Evolutionary conservation across 2,113 vertebrate species (phyloP).

Genomic region (Corvus moneduloides): DNA sequence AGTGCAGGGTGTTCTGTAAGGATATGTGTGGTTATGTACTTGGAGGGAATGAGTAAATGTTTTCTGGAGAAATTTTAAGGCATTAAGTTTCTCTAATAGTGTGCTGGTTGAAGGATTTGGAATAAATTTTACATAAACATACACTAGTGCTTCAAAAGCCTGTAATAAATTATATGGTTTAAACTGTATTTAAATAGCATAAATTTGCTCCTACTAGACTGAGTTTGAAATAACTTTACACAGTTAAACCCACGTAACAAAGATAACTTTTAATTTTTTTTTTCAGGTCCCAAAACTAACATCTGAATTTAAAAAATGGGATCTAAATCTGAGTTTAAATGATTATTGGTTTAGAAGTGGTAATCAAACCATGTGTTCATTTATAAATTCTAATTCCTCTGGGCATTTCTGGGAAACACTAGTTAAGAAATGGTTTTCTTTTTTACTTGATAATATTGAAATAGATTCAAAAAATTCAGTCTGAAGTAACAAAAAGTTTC

Average conservation of each 20-base stretch:
- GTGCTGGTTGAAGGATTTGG: neutral
- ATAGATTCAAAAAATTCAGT: neutral
- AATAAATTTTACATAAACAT: neutral
- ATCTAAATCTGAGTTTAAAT: neutral
- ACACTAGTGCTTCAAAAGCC: neutral
- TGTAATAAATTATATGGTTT: neutral
- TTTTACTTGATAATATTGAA: neutral
- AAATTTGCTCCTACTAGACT: neutral
- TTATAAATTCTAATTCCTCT: neutral
- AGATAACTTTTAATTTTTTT: neutral
- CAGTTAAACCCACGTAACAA: neutral
- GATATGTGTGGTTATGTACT: neutral
- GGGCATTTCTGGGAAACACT: neutral
- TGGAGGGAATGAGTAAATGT: neutral
- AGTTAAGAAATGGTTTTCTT: neutral
- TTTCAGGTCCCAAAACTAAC: neutral
- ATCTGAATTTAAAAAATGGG: neutral
- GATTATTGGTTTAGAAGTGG: neutral
- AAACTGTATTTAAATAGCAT: neutral
- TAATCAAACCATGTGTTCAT: neutral
- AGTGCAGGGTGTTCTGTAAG: neutral
- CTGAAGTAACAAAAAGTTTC: neutral
- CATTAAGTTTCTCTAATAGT: neutral
- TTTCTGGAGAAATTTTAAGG: neutral
- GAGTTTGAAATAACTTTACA: neutral